phyloP scores from a whole-genome alignment of 2,888 invertebrate species.

The Oeneis ivallda region DNA sequence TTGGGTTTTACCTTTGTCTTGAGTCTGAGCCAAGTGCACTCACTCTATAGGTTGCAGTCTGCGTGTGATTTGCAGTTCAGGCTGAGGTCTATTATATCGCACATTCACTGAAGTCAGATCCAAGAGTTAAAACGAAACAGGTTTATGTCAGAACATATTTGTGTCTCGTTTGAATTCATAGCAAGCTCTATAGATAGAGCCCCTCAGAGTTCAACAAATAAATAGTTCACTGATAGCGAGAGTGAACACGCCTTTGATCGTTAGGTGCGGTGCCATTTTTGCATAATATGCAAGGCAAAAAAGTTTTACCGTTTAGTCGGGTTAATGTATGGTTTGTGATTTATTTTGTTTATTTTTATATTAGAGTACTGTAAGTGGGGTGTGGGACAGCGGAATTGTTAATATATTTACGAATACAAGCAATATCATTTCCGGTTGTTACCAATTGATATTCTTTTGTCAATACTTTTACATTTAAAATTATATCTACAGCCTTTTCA shows the following conservation, averaged over 20 bases:
- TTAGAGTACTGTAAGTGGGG: slow-evolving; percentile 24
- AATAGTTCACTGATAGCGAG: too few species aligned
- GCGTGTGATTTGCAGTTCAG: too few species aligned
- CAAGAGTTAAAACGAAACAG: too few species aligned
- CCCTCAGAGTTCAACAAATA: too few species aligned
- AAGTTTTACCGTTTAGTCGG: slow-evolving; percentile 31
- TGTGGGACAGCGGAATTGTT: slow-evolving; percentile 28
- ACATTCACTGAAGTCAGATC: too few species aligned
- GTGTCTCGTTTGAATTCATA: too few species aligned
- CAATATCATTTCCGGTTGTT: not conserved
- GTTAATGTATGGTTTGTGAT: slow-evolving; percentile 37
- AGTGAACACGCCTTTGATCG: not conserved
- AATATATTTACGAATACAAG: slow-evolving; percentile 30
- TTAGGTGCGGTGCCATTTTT: slow-evolving; percentile 58
- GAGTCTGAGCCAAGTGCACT: too few species aligned
- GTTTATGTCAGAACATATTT: too few species aligned
- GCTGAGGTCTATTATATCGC: too few species aligned
- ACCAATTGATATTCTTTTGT: not conserved
- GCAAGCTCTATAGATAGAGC: too few species aligned
- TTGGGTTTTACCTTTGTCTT: too few species aligned
- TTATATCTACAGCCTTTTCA: not conserved
- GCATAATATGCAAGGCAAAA: slow-evolving; percentile 30
- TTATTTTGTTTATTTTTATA: slow-evolving; percentile 29
- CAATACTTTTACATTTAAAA: slow-evolving; percentile 3
- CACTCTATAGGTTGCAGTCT: too few species aligned